Conservation (phyloP, 1,140 invertebrate genomes). For the Aphis gossypii region DNA sequence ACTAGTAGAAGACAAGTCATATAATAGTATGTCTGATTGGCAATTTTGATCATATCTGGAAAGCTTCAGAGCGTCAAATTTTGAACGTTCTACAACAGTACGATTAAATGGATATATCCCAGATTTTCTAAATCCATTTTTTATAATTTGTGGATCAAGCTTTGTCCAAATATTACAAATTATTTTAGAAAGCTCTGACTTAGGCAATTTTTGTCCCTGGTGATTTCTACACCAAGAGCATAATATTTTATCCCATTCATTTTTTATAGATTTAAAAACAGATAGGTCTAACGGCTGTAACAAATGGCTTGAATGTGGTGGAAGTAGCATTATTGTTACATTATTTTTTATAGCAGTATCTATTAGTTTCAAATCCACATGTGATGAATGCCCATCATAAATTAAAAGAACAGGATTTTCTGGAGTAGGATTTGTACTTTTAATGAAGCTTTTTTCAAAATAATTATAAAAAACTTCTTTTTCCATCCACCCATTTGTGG, state of each 20-base stretch:
- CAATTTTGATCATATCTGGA: too few relatives aligned
- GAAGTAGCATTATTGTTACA: constrained; percentile 58
- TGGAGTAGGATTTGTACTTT: neutral
- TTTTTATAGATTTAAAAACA: constrained; percentile 60
- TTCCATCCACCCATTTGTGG: constrained; percentile 63
- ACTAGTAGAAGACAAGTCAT: too few relatives aligned
- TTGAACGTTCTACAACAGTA: neutral
- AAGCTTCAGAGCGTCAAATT: constrained; percentile 34
- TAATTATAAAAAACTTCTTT: constrained; percentile 62
- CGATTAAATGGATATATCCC: constrained; percentile 41
- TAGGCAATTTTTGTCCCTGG: constrained; percentile 28
- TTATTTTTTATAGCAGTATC: constrained; percentile 50
- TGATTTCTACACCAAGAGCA: constrained; percentile 58
- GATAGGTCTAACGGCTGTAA: constrained; percentile 60
- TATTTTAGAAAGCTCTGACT: constrained; percentile 31
- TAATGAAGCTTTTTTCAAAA: constrained; percentile 57
- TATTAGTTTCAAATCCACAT: constrained; percentile 23
- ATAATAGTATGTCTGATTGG: too few relatives aligned
- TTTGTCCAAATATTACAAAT: constrained; percentile 41
- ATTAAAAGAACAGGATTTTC: constrained; percentile 58
- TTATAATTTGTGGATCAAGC: neutral
- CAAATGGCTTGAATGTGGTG: constrained; percentile 60
- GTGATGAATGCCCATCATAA: constrained; percentile 57
- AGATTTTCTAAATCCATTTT: constrained; percentile 40
- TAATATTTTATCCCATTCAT: constrained; percentile 59